Evolutionary conservation across 2,888 invertebrate species (phyloP).

Genomic region (Ornithoptera alexandrae): DNA sequence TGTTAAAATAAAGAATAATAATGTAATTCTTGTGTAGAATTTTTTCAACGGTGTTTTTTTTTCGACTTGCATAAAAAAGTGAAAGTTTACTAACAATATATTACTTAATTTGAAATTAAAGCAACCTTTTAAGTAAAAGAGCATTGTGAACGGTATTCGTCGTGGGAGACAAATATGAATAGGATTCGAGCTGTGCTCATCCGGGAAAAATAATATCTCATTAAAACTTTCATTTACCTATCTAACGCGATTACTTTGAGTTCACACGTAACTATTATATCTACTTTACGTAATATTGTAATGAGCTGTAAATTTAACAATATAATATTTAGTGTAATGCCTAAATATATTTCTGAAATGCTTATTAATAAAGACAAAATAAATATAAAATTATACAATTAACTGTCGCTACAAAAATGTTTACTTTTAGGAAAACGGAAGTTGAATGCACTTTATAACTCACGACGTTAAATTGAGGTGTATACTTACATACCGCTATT

Average conservation of each 20-base stretch:
- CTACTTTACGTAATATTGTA: conserved; percentile 17
- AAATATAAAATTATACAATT: background rate
- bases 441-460: background rate
- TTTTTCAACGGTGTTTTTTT: background rate
- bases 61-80: conserved; percentile 18
- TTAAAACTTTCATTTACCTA: conserved; percentile 62
- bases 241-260: conserved; percentile 42
- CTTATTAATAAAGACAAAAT: background rate
- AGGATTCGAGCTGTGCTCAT: conserved; percentile 57
- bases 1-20: background rate
- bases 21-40: background rate
- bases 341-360: background rate
- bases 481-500: background rate
- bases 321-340: background rate
- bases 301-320: conserved; percentile 2
- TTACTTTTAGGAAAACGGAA: background rate
- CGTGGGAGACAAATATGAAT: conserved; percentile 74
- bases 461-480: background rate
- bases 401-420: background rate
- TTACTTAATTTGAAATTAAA: conserved; percentile 44
- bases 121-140: conserved; percentile 59
- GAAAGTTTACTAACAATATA: conserved; percentile 40
- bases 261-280: conserved; percentile 42
- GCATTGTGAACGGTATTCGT: conserved; percentile 42
- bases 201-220: conserved; percentile 59